A percentile compares a stretch with the other conserved stretches of the same genome.
Evolutionary conservation across 2,113 vertebrate species (phyloP).

Genomic region (Eulemur rufifrons): DNA sequence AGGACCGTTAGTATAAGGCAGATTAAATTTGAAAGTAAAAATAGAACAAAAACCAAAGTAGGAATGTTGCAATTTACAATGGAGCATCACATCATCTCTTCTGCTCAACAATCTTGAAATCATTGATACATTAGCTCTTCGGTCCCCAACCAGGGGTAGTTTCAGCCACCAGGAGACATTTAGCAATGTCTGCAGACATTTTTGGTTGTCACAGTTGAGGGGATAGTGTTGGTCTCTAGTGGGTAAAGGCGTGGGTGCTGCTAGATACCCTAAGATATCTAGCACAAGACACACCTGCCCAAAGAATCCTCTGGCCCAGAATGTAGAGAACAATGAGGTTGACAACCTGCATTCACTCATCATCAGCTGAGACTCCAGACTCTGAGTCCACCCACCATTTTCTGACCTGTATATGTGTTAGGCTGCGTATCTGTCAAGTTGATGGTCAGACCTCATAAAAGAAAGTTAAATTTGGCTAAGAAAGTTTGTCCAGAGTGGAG

Average conservation of each 20-base stretch:
- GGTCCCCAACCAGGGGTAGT: neutral
- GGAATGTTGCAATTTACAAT: neutral
- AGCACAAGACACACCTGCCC: neutral
- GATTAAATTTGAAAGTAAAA: neutral
- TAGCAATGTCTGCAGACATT: neutral
- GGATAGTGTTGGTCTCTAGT: too few relatives aligned
- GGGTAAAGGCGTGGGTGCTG: neutral
- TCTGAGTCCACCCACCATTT: neutral
- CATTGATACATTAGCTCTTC: accelerated
- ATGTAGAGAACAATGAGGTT: too few relatives aligned
- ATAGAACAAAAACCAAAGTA: neutral
- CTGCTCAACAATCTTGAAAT: too few relatives aligned
- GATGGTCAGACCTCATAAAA: neutral
- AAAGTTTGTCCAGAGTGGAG: neutral
- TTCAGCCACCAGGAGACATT: neutral
- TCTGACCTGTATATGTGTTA: neutral
- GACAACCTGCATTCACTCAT: neutral
- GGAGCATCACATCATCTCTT: neutral
- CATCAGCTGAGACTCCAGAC: neutral
- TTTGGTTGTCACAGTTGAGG: neutral
- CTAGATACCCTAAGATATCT: neutral
- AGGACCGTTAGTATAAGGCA: neutral
- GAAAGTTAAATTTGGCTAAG: neutral
- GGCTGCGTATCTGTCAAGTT: too few relatives aligned
- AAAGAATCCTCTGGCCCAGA: neutral